These are phyloP conservation scores for Mactromeris polynyma DNA, from an alignment of 2,888 invertebrate genomes.

Conservation along the genomic window DNA sequence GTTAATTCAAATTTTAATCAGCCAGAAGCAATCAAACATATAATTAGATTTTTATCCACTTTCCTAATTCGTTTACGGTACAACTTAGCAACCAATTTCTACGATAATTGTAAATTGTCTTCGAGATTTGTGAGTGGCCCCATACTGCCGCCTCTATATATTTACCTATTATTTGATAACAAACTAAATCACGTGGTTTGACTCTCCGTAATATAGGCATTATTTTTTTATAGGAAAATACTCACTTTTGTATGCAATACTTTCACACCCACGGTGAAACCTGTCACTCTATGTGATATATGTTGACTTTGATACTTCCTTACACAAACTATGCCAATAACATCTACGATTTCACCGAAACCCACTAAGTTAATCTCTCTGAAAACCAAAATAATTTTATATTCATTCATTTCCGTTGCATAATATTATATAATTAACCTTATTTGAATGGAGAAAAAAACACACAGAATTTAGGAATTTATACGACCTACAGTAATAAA, in stretches of 20 bases:
- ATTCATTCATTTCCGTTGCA: neutral
- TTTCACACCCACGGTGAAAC: too few species aligned
- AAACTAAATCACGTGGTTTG: too few species aligned
- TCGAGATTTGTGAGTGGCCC: neutral
- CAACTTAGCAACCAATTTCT: neutral
- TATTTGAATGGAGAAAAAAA: neutral
- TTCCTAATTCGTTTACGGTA: neutral
- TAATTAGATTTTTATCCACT: neutral
- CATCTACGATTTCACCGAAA: too few species aligned
- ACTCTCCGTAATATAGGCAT: too few species aligned
- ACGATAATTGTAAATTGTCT: neutral
- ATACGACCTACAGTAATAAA: neutral
- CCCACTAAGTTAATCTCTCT: too few species aligned
- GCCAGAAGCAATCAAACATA: neutral
- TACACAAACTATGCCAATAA: too few species aligned
- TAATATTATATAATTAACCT: neutral
- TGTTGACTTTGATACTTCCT: too few species aligned
- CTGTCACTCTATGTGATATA: too few species aligned
- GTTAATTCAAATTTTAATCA: neutral
- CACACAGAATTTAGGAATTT: neutral
- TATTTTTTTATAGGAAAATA: too few species aligned
- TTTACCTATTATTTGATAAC: neutral
- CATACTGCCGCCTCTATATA: neutral
- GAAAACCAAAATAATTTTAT: too few species aligned
- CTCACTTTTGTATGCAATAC: too few species aligned